These are phyloP conservation scores for Arvicola amphibius DNA, from an alignment of 2,797 vertebrate species.

Conservation along the genomic window DNA sequence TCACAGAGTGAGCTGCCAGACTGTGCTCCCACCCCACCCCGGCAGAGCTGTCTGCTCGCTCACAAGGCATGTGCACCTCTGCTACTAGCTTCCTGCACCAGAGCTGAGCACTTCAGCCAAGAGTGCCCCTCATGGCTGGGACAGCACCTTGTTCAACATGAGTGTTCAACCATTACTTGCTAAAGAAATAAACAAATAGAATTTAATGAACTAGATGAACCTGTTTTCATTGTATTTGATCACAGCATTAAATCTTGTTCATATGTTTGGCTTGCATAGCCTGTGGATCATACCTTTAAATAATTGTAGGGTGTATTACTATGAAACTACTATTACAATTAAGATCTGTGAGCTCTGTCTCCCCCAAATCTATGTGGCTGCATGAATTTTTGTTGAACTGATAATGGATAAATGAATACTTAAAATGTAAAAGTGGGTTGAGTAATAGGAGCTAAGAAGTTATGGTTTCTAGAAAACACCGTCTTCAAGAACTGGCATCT, in stretches of 20 bases:
- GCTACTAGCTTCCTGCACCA: background rate
- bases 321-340: slow-evolving; percentile 7
- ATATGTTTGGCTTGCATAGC: slow-evolving; percentile 35
- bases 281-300: slow-evolving; percentile 59
- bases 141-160: background rate
- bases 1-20: background rate
- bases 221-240: slow-evolving; percentile 55
- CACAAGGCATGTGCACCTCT: background rate
- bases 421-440: background rate
- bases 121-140: background rate
- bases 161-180: background rate
- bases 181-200: background rate
- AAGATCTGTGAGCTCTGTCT: background rate
- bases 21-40: fast-evolving
- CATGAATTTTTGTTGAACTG: background rate
- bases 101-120: background rate
- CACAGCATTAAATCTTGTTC: slow-evolving; percentile 52
- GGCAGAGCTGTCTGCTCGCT: background rate
- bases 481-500: slow-evolving; percentile 33
- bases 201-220: slow-evolving; percentile 62
- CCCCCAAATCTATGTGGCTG: background rate
- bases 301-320: background rate
- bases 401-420: background rate
- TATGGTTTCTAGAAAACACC: slow-evolving; percentile 34
- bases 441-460: background rate